phyloP scores from a whole-genome alignment of 2,888 invertebrate species.

The Neoitamus cyanurus region DNA sequence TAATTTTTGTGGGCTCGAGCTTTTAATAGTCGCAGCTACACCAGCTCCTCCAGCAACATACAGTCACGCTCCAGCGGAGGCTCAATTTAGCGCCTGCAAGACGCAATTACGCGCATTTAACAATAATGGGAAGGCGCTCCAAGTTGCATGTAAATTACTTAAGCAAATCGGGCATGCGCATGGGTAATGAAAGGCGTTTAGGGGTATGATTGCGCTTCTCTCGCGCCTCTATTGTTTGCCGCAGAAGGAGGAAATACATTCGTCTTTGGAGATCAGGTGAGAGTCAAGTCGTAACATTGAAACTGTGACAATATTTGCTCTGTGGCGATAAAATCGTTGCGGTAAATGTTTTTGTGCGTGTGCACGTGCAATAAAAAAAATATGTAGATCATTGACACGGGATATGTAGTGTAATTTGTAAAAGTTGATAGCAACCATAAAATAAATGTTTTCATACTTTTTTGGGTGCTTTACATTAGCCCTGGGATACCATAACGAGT shows the following conservation, averaged over 20 bases:
- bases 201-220: background rate
- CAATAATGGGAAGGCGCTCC: background rate
- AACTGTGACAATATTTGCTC: background rate
- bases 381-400: background rate
- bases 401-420: background rate
- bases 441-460: background rate
- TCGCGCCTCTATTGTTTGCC: background rate
- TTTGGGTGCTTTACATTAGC: background rate
- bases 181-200: background rate
- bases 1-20: background rate
- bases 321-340: background rate
- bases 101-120: background rate
- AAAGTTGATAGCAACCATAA: background rate
- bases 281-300: background rate
- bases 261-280: background rate
- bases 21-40: background rate
- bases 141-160: background rate
- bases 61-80: background rate
- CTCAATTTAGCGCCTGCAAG: background rate
- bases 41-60: background rate
- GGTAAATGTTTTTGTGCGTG: background rate
- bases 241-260: background rate
- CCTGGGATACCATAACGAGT: no score
- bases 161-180: background rate
- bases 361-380: background rate